Base-by-base conservation (phyloP, 2,888 invertebrate species). In the Oasisia sp. region DNA sequence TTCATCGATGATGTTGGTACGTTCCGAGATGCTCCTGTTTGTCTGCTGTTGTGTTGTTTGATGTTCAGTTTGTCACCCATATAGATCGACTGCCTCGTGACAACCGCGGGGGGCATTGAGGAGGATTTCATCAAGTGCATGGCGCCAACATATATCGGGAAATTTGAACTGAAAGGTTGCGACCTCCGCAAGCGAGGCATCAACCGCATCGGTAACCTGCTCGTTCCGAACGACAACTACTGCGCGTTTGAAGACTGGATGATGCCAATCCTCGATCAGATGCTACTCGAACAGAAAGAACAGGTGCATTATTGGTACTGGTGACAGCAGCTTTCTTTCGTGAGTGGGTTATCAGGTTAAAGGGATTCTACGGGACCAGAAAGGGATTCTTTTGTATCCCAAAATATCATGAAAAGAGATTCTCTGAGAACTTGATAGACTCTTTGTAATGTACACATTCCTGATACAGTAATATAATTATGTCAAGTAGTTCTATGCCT, bases 61-160 rank as follows among this genome's bases (percentile, higher is more conserved):
- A 74, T 74, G 27, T 50, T 50, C 50, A 50, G 8, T 50, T 50
- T 50, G 50, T 32, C 90, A 19, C 90, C 74, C 32, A 11, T 32
- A 89, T 95, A 98, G 97, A 97, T 99, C 58, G 99, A 99, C 96
- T 99, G 99, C 95, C 97, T 99, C 94, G 99, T 99, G 0, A 98
- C 99, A 0, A 99, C 99, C 19, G 99, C 99, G 0, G 99, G 99
- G 0, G 99, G 99, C 0, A 97, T 99, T 0, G 99, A 99, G 96
- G 99, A 99, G 97, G 99, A 99, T 97, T 97, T 99, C 91, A 99
- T 99, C 90, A 99, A 99, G 97, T 99, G 99, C 96, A 97, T 99
- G 92, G 98, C 98, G 1, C 98, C 99, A 0, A 99, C 99, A 0
- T 99, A 97, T 95, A 96, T 99, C 92, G 99, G 99, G 0, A 98